phyloP scores from a whole-genome alignment of 2,113 vertebrate species.

The Indicator indicator region DNA sequence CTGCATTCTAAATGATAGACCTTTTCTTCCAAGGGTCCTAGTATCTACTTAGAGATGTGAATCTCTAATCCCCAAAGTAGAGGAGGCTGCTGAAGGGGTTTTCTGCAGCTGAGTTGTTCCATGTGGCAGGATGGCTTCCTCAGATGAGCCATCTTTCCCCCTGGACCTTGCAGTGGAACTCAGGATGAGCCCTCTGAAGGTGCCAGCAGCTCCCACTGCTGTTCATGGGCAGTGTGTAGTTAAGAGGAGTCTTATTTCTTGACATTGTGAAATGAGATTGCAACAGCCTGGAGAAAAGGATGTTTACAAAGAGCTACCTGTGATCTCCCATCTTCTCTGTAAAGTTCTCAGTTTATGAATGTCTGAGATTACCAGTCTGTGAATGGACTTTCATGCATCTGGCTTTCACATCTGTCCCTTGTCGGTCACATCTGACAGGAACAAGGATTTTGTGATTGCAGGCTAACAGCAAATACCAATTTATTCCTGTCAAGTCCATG shows the following conservation, averaged over 20 bases:
- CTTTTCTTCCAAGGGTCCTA: neutral
- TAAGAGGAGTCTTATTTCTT: neutral
- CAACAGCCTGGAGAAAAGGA: neutral
- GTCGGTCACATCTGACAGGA: rapidly evolving
- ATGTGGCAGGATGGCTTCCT: neutral
- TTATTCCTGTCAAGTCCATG: rapidly evolving
- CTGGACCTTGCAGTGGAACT: rapidly evolving
- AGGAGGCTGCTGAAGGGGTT: neutral
- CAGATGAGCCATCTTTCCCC: rapidly evolving
- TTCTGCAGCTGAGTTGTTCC: neutral
- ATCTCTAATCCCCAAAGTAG: neutral
- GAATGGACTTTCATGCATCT: neutral
- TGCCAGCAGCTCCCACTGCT: neutral
- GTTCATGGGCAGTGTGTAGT: neutral
- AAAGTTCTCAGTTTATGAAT: neutral
- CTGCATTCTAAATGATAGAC: neutral
- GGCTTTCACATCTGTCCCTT: rapidly evolving
- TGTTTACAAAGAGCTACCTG: neutral
- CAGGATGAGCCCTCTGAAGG: rapidly evolving
- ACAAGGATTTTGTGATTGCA: neutral
- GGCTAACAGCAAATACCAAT: rapidly evolving
- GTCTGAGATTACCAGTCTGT: neutral
- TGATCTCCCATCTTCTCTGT: neutral
- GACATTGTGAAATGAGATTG: neutral
- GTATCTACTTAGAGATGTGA: neutral